Evolutionary conservation across 2,113 vertebrate species (phyloP).

Genomic region (Athene cunicularia): DNA sequence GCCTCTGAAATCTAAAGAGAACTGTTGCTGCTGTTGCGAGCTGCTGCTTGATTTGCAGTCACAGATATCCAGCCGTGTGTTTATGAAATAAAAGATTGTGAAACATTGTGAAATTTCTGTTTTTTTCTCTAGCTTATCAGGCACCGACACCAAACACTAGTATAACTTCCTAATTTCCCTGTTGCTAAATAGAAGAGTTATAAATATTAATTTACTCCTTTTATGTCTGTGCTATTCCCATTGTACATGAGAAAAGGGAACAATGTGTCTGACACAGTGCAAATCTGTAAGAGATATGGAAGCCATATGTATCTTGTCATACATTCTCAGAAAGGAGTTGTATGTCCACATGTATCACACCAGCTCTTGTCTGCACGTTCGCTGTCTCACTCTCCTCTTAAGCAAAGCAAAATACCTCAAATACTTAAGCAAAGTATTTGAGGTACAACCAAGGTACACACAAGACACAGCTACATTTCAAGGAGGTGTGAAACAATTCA

Average conservation of each 20-base stretch:
- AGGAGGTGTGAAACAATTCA: not conserved
- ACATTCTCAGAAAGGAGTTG: not conserved
- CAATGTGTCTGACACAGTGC: not conserved
- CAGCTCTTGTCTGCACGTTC: not conserved
- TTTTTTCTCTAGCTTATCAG: not conserved
- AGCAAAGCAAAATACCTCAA: not conserved
- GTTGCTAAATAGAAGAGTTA: not conserved
- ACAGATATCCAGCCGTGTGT: not conserved
- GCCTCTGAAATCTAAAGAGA: not conserved
- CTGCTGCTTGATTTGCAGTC: not conserved
- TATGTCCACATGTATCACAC: not conserved
- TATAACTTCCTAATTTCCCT: not conserved
- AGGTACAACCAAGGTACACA: not conserved
- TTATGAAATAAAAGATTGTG: not conserved
- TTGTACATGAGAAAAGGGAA: not conserved
- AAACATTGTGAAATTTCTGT: not conserved
- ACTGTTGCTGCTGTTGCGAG: not conserved
- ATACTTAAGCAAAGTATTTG: not conserved
- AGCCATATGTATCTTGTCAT: not conserved
- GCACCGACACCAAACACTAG: not conserved
- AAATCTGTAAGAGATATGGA: not conserved
- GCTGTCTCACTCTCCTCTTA: not conserved
- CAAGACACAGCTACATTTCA: not conserved
- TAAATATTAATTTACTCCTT: not conserved
- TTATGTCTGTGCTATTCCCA: not conserved